A percentile compares a stretch with the other conserved stretches of the same genome.
Evolutionary conservation across 2,888 invertebrate species (phyloP).

Genomic region (Pilophorus perplexus): DNA sequence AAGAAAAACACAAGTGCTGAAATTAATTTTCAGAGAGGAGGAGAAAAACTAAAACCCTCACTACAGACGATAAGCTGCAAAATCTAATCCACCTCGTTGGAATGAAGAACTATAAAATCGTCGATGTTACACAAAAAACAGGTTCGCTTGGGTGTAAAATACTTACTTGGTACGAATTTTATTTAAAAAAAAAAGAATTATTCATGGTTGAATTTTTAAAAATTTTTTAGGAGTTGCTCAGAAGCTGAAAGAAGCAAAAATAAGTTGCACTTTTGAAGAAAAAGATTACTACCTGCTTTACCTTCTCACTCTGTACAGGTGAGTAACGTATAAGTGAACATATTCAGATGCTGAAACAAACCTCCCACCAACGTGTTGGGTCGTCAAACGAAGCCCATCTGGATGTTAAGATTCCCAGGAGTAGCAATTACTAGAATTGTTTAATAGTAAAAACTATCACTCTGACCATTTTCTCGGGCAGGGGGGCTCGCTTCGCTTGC

Average conservation of each 20-base stretch:
- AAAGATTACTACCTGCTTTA: constrained; percentile 93
- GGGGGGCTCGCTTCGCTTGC: no score
- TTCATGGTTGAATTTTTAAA: no score
- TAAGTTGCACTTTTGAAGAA: constrained; percentile 72
- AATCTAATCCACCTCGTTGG: constrained; percentile 76
- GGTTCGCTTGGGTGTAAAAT: no score
- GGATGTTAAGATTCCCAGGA: no score
- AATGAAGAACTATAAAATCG: constrained; percentile 84
- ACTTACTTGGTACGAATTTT: no score
- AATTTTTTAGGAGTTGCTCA: constrained; percentile 85
- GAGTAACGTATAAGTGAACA: not conserved
- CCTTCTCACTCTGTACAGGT: constrained; percentile 69
- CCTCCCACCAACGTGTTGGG: no score
- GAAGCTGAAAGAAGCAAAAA: constrained; percentile 78
- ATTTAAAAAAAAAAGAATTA: no score
- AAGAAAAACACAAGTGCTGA: no score
- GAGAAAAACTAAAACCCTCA: constrained; percentile 42
- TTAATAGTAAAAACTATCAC: no score
- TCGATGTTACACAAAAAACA: constrained; percentile 81
- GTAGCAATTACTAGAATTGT: no score
- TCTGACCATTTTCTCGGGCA: no score
- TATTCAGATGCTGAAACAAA: not conserved
- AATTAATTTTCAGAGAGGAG: constrained; percentile 35
- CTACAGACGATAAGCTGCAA: constrained; percentile 70
- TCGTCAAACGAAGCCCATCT: no score